These are phyloP conservation scores for Sepiola atlantica DNA, from an alignment of 2,888 invertebrate genomes.

Conservation along the genomic window DNA sequence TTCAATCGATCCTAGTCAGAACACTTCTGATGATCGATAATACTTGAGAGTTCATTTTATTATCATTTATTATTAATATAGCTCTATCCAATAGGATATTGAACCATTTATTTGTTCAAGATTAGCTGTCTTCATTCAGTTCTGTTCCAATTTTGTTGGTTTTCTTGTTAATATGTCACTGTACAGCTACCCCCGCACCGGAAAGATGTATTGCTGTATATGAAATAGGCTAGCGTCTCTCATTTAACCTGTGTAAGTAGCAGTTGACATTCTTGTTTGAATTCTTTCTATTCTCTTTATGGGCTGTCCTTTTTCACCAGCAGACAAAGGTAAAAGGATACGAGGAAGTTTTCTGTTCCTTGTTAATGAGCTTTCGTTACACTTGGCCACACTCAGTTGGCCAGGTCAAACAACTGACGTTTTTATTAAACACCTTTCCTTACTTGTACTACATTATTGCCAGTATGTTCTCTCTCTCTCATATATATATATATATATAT, in stretches of 20 bases:
- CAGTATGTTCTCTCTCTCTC: no score
- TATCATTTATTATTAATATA: no score
- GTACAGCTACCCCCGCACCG: not conserved
- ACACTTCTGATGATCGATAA: no score
- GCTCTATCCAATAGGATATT: no score
- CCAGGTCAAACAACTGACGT: not conserved
- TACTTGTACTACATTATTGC: no score
- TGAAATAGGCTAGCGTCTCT: not conserved
- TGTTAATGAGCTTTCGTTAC: not conserved
- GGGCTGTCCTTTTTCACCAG: not conserved
- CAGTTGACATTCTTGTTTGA: not conserved
- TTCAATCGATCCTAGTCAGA: no score
- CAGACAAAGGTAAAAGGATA: not conserved
- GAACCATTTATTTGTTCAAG: no score
- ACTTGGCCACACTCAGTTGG: not conserved
- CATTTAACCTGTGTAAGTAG: not conserved
- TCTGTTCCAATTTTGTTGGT: no score
- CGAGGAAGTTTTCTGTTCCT: not conserved
- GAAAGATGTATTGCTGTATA: not conserved
- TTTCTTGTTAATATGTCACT: not conserved
- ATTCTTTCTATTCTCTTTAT: constrained; percentile 19
- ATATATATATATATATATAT: no score
- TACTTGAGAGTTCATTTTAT: no score
- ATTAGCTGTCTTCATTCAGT: no score
- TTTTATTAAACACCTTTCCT: no score